A percentile compares a stretch with the other conserved stretches of the same genome.
Evolutionary conservation across 2,113 vertebrate genomes (phyloP).

Genomic region (Sterna hirundo): DNA sequence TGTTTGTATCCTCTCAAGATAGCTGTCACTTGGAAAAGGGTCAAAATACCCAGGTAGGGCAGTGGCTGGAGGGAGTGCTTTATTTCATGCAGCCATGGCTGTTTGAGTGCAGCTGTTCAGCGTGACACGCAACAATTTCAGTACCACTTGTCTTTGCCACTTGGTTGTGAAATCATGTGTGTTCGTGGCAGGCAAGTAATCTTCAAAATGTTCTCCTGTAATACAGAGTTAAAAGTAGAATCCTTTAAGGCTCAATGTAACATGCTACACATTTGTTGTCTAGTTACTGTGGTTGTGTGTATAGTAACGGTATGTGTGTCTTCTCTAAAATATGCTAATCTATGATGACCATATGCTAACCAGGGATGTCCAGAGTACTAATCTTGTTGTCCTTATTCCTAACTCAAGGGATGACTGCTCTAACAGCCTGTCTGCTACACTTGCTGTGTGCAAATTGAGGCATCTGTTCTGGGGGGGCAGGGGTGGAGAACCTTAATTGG

Average conservation of each 20-base stretch:
- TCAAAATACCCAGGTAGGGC: neutral
- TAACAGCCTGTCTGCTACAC: neutral
- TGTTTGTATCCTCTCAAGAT: neutral
- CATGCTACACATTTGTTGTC: fast-evolving
- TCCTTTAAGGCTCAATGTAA: neutral
- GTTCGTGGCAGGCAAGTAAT: neutral
- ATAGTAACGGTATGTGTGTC: neutral
- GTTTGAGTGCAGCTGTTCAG: neutral
- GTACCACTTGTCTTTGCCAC: neutral
- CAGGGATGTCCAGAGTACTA: neutral
- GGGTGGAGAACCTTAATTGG: neutral
- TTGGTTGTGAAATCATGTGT: neutral
- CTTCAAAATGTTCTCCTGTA: neutral
- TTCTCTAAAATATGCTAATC: neutral
- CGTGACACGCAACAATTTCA: neutral
- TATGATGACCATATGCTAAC: neutral
- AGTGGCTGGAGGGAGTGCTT: neutral
- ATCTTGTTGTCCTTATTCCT: no score
- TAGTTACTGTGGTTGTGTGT: neutral
- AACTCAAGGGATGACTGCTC: neutral
- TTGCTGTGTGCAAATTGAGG: neutral
- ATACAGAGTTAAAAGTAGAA: neutral
- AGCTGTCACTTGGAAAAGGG: neutral
- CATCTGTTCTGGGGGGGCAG: neutral
- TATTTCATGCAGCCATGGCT: neutral